phyloP scores from a whole-genome alignment of 2,797 vertebrate genomes.

The Molossus alvarezi region DNA sequence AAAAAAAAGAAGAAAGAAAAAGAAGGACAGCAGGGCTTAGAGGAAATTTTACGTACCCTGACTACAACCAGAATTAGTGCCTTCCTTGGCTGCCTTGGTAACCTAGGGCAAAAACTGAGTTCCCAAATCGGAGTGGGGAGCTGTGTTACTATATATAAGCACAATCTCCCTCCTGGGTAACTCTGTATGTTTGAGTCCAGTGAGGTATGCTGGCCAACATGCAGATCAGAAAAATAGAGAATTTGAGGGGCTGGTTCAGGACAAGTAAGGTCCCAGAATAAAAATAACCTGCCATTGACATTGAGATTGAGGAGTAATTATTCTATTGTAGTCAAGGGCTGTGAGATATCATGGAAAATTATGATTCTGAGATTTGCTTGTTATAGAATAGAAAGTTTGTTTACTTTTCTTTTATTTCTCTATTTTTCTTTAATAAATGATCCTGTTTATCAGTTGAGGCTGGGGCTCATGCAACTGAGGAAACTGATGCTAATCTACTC shows the following conservation, averaged over 20 bases:
- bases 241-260: background rate
- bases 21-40: background rate
- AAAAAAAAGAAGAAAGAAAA: background rate
- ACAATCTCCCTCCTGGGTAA: background rate
- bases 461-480: background rate
- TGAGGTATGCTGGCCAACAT: background rate
- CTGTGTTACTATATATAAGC: background rate
- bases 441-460: background rate
- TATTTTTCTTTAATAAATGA: background rate
- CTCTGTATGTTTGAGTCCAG: background rate
- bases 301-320: background rate
- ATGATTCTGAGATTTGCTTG: background rate
- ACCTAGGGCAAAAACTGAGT: background rate
- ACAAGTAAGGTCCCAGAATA: background rate
- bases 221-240: background rate
- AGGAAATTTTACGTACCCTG: background rate
- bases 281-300: conserved; percentile 33
- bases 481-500: background rate
- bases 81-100: conserved; percentile 17
- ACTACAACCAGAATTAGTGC: conserved; percentile 7
- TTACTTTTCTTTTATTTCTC: background rate
- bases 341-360: background rate
- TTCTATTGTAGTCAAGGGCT: background rate
- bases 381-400: background rate
- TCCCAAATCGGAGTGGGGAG: background rate